A percentile compares a stretch with the other conserved stretches of the same genome.
Evolutionary conservation across 2,888 invertebrate species (phyloP).

Genomic region (Entomobrya proxima): DNA sequence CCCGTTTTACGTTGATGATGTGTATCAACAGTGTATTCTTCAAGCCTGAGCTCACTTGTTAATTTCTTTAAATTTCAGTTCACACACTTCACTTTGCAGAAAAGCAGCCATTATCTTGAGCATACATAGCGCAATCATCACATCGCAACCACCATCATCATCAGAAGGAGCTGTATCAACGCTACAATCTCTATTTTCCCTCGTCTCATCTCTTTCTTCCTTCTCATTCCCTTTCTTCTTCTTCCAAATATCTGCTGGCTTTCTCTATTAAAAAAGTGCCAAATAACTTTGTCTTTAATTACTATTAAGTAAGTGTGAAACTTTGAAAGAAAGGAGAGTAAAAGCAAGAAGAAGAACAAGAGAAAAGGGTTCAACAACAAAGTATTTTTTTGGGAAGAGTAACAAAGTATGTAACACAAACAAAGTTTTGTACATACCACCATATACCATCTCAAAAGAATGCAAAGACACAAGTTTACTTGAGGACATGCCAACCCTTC

Average conservation of each 20-base stretch:
- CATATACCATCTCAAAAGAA: neutral
- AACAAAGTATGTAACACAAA: neutral
- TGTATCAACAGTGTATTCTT: slow-evolving; percentile 50
- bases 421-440: neutral
- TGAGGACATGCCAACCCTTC: neutral
- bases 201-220: slow-evolving; percentile 12
- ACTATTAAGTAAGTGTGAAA: slow-evolving; percentile 57
- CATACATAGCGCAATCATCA: slow-evolving; percentile 7
- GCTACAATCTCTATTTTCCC: neutral
- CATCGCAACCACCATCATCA: slow-evolving; percentile 11
- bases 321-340: slow-evolving; percentile 17
- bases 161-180: neutral
- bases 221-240: slow-evolving; percentile 4
- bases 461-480: slow-evolving; percentile 17
- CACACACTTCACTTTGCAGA: neutral
- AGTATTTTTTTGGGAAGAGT: neutral
- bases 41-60: slow-evolving; percentile 41
- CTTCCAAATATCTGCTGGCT: slow-evolving; percentile 17
- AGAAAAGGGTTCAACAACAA: neutral
- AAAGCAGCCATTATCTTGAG: neutral
- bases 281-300: slow-evolving; percentile 55
- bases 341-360: slow-evolving; percentile 3
- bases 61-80: slow-evolving; percentile 50
- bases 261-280: slow-evolving; percentile 37
- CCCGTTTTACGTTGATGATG: neutral